phyloP scores from a whole-genome alignment of 2,888 invertebrate species.

The Nysson spinosus region DNA sequence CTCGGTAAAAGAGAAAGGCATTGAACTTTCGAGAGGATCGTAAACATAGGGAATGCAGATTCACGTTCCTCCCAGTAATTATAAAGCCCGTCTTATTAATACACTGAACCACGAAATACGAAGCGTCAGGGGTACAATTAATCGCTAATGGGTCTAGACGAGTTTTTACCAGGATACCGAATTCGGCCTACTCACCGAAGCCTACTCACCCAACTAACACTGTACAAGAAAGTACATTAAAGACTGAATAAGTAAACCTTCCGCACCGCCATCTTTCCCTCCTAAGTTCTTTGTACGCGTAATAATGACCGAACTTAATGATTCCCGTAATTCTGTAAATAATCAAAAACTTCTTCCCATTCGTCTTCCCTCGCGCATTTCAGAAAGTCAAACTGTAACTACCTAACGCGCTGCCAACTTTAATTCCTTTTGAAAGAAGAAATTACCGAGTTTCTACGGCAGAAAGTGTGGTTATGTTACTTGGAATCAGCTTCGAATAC shows the following conservation, averaged over 20 bases:
- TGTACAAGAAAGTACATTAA: slow-evolving; percentile 9
- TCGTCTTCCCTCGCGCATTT: neutral
- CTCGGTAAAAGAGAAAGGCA: slow-evolving; percentile 26
- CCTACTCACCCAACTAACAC: neutral
- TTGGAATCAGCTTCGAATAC: neutral
- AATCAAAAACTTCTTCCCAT: slow-evolving; percentile 3
- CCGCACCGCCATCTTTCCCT: neutral
- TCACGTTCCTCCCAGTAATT: slow-evolving; percentile 7
- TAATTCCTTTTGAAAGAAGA: neutral
- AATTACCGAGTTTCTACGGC: neutral
- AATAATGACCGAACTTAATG: slow-evolving; percentile 12
- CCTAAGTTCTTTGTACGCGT: neutral
- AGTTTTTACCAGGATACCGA: neutral
- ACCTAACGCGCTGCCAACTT: neutral
- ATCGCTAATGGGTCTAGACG: slow-evolving; percentile 9
- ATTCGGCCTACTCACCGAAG: neutral
- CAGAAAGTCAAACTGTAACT: neutral
- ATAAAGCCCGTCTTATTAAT: slow-evolving; percentile 22
- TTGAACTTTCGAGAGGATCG: slow-evolving; percentile 11
- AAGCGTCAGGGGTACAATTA: slow-evolving; percentile 13
- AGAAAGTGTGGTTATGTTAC: neutral
- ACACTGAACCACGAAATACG: neutral
- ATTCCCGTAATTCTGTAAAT: neutral
- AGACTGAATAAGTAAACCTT: slow-evolving; percentile 26
- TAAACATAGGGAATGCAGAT: slow-evolving; percentile 23